A percentile compares a stretch with the other conserved stretches of the same genome.
Evolutionary conservation across 1,140 invertebrate species (phyloP).

Genomic region (Diplogasteroides magnus): DNA sequence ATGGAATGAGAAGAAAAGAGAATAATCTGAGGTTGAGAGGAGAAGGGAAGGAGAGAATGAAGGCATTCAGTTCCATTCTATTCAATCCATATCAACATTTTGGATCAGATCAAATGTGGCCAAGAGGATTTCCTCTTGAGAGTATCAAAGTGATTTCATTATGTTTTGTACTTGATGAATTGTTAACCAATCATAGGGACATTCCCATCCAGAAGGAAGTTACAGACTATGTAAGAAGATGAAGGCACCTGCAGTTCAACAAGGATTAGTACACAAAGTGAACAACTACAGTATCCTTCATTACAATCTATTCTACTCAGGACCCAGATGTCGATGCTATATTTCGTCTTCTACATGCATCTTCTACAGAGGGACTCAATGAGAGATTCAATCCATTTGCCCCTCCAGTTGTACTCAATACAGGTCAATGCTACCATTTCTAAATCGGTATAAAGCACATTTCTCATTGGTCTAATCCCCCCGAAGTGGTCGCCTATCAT

Average conservation of each 20-base stretch:
- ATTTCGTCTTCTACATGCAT: constrained; percentile 13
- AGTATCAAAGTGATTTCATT: constrained; percentile 25
- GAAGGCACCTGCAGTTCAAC: constrained; percentile 46
- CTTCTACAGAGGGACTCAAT: constrained; percentile 4
- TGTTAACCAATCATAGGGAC: too few relatives aligned
- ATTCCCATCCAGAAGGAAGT: constrained; percentile 11
- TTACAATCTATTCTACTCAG: too few relatives aligned
- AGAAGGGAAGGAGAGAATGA: constrained; percentile 20
- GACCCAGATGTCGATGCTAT: constrained; percentile 57
- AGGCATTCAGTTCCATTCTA: constrained; percentile 10
- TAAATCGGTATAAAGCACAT: too few relatives aligned
- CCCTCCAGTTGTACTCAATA: constrained; percentile 28
- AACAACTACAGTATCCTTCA: too few relatives aligned
- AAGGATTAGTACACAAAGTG: constrained; percentile 55
- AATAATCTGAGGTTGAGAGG: constrained; percentile 22
- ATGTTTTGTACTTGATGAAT: too few relatives aligned
- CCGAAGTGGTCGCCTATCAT: too few relatives aligned
- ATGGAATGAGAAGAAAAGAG: constrained; percentile 13
- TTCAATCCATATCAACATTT: constrained; percentile 55
- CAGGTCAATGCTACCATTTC: too few relatives aligned
- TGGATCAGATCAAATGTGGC: constrained; percentile 52
- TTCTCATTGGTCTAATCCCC: too few relatives aligned
- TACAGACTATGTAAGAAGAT: constrained; percentile 2
- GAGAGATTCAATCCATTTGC: constrained; percentile 17
- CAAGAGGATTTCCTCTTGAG: constrained; percentile 52